These are phyloP conservation scores for Limnothrissa miodon DNA, from an alignment of 2,113 vertebrate species.

Conservation along the genomic window DNA sequence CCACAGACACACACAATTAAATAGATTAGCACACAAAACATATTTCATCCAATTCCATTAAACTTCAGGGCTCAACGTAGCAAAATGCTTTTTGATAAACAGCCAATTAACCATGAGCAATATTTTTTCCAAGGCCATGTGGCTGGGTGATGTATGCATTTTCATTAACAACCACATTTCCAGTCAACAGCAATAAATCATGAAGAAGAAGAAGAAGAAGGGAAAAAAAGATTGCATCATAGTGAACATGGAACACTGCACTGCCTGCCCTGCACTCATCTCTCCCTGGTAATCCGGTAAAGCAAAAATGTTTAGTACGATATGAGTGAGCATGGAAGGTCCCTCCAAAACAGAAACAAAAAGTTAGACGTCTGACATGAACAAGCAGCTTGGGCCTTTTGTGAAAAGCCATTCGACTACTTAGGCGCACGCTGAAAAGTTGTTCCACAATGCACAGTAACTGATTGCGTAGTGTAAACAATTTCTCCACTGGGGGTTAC, in stretches of 20 bases:
- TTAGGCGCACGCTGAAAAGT: too few relatives aligned
- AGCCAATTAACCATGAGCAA: neutral
- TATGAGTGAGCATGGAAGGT: neutral
- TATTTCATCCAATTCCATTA: neutral
- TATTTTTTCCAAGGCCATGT: neutral
- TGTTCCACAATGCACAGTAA: neutral
- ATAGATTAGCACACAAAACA: conserved; percentile 7
- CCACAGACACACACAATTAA: neutral
- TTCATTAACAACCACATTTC: conserved; percentile 11
- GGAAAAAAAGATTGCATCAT: neutral
- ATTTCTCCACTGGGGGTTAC: too few relatives aligned
- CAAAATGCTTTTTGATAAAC: neutral
- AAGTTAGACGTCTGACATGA: neutral
- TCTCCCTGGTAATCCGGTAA: neutral
- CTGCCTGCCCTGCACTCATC: neutral
- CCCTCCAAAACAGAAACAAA: neutral
- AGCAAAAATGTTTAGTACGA: neutral
- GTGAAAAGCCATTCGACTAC: too few relatives aligned
- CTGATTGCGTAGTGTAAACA: neutral
- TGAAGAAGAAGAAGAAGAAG: neutral
- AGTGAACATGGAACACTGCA: neutral
- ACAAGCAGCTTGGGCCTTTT: too few relatives aligned
- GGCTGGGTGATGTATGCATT: neutral
- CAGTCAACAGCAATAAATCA: conserved; percentile 4
- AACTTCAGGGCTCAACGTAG: neutral